These are phyloP conservation scores for Mythimna impura DNA, from an alignment of 2,888 invertebrate species.

Conservation along the genomic window DNA sequence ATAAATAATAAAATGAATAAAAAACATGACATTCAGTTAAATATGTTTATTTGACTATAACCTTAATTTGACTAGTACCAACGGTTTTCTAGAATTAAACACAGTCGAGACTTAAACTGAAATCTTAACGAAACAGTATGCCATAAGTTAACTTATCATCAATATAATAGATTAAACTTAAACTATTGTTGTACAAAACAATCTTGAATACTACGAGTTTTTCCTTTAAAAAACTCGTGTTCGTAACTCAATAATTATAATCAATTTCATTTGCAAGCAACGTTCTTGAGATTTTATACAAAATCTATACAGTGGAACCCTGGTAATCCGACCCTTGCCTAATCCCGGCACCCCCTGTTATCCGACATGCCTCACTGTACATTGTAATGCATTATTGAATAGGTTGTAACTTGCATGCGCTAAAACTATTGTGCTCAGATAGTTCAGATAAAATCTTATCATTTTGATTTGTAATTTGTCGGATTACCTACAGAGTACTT, in stretches of 20 bases:
- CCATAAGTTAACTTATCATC: constrained; percentile 11
- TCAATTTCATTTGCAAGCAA: background rate
- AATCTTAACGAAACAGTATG: constrained; percentile 9
- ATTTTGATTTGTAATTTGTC: no score
- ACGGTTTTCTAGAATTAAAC: constrained; percentile 16
- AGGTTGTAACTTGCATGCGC: no score
- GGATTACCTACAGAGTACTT: no score
- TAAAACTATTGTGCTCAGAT: no score
- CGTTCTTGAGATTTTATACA: background rate
- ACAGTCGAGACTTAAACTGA: constrained; percentile 21
- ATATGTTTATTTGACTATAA: constrained; percentile 4
- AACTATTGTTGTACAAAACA: background rate
- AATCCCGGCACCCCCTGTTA: no score
- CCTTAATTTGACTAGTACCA: constrained; percentile 52
- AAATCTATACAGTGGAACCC: background rate
- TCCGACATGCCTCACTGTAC: no score
- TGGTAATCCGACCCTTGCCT: no score
- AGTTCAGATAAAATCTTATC: no score
- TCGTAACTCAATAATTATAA: background rate
- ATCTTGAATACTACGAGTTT: background rate
- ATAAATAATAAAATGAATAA: background rate
- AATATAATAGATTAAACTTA: background rate
- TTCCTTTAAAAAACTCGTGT: no score
- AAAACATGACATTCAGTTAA: constrained; percentile 5
- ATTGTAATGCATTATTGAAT: no score